Evolutionary conservation across 2,888 invertebrate genomes (phyloP).

Genomic region (Apantesis nais): DNA sequence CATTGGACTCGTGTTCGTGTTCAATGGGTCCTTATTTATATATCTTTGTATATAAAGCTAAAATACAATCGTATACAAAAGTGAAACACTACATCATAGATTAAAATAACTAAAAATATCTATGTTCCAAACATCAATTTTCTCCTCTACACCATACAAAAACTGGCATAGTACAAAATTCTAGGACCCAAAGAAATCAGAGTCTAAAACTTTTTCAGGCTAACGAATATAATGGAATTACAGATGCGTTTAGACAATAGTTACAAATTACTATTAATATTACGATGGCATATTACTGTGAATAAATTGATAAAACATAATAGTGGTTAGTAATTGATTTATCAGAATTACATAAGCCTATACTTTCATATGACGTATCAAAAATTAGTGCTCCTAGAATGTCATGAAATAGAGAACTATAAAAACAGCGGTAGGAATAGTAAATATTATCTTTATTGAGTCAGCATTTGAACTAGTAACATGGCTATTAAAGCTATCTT

Average conservation of each 20-base stretch:
- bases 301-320: neutral
- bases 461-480: slow-evolving; percentile 25
- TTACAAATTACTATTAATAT: neutral
- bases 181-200: neutral
- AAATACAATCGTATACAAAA: no score
- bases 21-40: no score
- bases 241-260: neutral
- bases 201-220: neutral
- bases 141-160: neutral
- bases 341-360: neutral
- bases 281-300: no score
- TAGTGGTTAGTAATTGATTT: neutral
- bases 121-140: no score
- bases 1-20: no score
- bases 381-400: neutral
- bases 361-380: neutral
- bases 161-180: neutral
- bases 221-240: neutral
- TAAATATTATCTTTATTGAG: slow-evolving; percentile 23
- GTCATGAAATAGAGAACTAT: neutral
- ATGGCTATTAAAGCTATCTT: slow-evolving; percentile 53
- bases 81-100: no score
- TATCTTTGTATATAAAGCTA: no score
- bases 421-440: neutral
- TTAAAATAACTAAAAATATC: no score